phyloP scores from a whole-genome alignment of 2,888 invertebrate species.

The Dicycla oo region DNA sequence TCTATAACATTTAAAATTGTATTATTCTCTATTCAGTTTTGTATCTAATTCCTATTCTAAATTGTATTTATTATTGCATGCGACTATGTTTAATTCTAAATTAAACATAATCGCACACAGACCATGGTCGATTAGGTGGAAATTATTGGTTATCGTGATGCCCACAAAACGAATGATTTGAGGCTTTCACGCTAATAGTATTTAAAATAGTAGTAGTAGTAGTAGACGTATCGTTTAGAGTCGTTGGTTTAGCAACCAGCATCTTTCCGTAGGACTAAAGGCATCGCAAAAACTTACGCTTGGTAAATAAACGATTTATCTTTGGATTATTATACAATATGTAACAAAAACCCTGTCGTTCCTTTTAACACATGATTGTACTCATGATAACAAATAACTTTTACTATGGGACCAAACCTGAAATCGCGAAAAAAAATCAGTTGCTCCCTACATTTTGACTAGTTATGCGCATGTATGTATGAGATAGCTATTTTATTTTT shows the following conservation, averaged over 20 bases:
- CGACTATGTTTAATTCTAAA: too few relatives aligned
- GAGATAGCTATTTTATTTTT: too few relatives aligned
- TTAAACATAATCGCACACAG: conserved; percentile 2
- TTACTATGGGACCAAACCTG: too few relatives aligned
- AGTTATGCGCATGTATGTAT: too few relatives aligned
- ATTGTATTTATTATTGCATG: too few relatives aligned
- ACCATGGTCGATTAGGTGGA: neutral
- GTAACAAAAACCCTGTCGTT: too few relatives aligned
- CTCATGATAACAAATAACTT: too few relatives aligned
- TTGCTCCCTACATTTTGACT: too few relatives aligned
- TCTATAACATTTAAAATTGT: neutral
- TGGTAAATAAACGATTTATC: too few relatives aligned
- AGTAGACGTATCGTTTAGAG: neutral
- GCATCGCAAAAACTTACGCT: neutral
- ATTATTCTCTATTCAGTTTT: neutral
- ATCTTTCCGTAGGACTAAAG: neutral
- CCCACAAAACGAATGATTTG: neutral
- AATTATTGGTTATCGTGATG: neutral
- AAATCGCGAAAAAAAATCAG: too few relatives aligned
- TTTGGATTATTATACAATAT: too few relatives aligned
- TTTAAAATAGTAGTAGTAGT: neutral
- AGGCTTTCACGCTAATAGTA: neutral
- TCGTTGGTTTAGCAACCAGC: neutral
- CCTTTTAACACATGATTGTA: too few relatives aligned
- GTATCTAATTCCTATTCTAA: neutral